Conservation (phyloP, 2,888 invertebrate species). For the Odontocolon sp. region DNA sequence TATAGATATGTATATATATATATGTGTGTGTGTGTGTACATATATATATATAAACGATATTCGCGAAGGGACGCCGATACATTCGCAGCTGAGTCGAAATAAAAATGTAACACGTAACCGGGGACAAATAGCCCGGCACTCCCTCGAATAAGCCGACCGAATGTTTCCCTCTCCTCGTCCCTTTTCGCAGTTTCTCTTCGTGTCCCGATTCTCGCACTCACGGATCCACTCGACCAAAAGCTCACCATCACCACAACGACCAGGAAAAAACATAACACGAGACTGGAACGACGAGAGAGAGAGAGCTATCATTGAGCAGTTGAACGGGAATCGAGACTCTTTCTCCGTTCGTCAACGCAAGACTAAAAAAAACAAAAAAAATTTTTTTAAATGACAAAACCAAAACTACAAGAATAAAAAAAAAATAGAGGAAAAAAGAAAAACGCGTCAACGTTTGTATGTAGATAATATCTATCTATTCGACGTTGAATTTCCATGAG, state of each 20-base stretch:
- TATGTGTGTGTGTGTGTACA: neutral
- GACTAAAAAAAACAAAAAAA: neutral
- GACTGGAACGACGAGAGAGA: too few relatives aligned
- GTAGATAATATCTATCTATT: conserved; percentile 57
- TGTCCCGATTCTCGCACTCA: conserved; percentile 7
- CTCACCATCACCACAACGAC: neutral
- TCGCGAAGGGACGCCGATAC: conserved; percentile 37
- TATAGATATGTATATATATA: conserved; percentile 51
- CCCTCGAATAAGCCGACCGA: conserved; percentile 49
- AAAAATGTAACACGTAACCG: conserved; percentile 62
- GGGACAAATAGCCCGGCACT: conserved; percentile 64
- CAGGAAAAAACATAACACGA: too few relatives aligned
- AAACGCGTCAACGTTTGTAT: conserved; percentile 26
- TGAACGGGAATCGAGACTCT: neutral
- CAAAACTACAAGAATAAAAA: neutral
- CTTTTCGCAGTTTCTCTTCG: conserved; percentile 1
- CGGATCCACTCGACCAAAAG: conserved; percentile 29
- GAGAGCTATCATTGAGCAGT: too few relatives aligned
- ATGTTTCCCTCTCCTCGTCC: conserved; percentile 23
- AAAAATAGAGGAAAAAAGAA: neutral
- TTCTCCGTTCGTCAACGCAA: neutral
- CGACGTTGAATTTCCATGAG: conserved; percentile 57
- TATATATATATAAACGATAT: conserved; percentile 27
- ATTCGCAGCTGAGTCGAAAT: conserved; percentile 54
- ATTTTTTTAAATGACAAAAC: too few relatives aligned